phyloP scores from a whole-genome alignment of 23 tunicate genomes.

The Ascidia mentula region DNA sequence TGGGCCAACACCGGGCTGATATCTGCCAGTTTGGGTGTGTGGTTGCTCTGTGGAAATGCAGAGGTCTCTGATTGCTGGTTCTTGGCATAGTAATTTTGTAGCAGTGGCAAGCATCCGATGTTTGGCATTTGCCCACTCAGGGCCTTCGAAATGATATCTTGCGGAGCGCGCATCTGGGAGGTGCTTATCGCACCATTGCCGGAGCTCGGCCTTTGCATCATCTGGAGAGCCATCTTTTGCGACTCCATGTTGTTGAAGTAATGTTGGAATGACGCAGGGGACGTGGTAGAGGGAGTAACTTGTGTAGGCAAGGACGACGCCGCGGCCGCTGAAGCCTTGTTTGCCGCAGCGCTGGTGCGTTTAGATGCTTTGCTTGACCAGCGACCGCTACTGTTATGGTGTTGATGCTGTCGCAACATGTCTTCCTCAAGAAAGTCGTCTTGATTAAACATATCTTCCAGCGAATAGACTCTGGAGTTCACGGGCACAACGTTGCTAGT shows the following conservation, averaged over 20 bases:
- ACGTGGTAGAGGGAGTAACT: background rate
- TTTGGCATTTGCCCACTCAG: slow-evolving; percentile 29
- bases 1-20: slow-evolving; percentile 1
- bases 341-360: slow-evolving; percentile 16
- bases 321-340: background rate
- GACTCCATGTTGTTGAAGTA: slow-evolving; percentile 20
- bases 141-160: slow-evolving; percentile 43
- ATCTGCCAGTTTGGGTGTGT: background rate
- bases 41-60: background rate
- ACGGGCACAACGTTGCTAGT: background rate
- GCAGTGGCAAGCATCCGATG: slow-evolving; percentile 18
- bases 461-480: slow-evolving; percentile 19
- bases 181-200: background rate
- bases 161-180: slow-evolving; percentile 16
- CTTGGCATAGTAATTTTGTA: slow-evolving; percentile 34
- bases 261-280: slow-evolving; percentile 20
- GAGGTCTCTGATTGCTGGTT: background rate
- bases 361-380: slow-evolving; percentile 9
- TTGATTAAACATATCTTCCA: slow-evolving; percentile 74
- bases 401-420: slow-evolving; percentile 26
- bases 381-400: slow-evolving; percentile 21
- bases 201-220: slow-evolving; percentile 17
- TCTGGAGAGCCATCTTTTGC: slow-evolving; percentile 41
- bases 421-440: slow-evolving; percentile 55
- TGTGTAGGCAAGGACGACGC: slow-evolving; percentile 7